Evolutionary conservation across 2,888 invertebrate species (phyloP).

Genomic region (Psylliodes chrysocephalus): DNA sequence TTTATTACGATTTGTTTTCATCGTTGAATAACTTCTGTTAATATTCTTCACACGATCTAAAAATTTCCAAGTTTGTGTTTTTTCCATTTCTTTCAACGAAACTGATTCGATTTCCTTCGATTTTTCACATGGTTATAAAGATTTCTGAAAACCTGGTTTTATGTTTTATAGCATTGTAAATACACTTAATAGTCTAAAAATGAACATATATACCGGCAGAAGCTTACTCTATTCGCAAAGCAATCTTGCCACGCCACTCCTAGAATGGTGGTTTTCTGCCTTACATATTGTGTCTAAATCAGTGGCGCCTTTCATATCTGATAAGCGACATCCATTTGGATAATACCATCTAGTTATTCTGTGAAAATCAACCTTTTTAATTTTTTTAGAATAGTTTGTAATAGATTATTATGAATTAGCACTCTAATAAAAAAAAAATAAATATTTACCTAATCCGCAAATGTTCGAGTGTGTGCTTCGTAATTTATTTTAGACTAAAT

Average conservation of each 20-base stretch:
- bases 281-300: not conserved
- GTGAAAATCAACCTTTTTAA: too few species aligned
- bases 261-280: not conserved
- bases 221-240: slow-evolving; percentile 1
- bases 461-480: too few species aligned
- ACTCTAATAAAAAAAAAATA: too few species aligned
- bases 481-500: too few species aligned
- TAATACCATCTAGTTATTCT: too few species aligned
- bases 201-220: slow-evolving; percentile 9
- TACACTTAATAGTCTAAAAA: slow-evolving; percentile 11
- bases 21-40: too few species aligned
- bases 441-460: too few species aligned
- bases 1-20: too few species aligned
- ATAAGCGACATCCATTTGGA: too few species aligned
- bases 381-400: too few species aligned
- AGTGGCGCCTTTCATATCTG: not conserved
- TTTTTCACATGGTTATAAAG: not conserved
- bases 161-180: slow-evolving; percentile 5
- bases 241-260: slow-evolving; percentile 11
- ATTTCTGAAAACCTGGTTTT: slow-evolving; percentile 3
- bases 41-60: not conserved
- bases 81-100: not conserved
- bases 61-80: not conserved
- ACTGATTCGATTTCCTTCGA: slow-evolving; percentile 2
- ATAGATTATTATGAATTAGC: too few species aligned